Evolutionary conservation across 1,140 invertebrate species (phyloP).

Genomic region (Drosophila punjabiensis): DNA sequence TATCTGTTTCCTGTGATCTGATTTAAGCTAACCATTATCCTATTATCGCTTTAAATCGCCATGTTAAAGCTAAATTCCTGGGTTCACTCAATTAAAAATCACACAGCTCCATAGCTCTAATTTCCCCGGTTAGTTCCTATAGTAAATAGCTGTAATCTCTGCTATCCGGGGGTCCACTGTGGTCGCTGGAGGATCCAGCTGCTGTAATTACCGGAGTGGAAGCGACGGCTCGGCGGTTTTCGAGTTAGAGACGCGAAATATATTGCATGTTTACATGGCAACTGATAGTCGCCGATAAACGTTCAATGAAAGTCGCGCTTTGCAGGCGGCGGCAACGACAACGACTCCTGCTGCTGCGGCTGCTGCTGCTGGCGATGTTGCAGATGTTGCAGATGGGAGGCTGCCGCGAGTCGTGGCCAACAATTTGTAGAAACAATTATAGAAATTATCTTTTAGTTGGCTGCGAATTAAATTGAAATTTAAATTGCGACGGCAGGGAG

Average conservation of each 20-base stretch:
- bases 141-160: slow-evolving; percentile 16
- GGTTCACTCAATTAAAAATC: neutral
- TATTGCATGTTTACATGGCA: slow-evolving; percentile 84
- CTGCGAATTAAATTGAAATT: slow-evolving; percentile 82
- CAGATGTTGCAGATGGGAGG: slow-evolving; percentile 32
- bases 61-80: neutral
- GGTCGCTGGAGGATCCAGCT: slow-evolving; percentile 40
- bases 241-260: slow-evolving; percentile 72
- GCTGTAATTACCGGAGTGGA: slow-evolving; percentile 46
- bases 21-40: slow-evolving; percentile 13
- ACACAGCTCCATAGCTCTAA: neutral
- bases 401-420: slow-evolving; percentile 66
- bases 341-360: slow-evolving; percentile 13
- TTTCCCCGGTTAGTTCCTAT: neutral
- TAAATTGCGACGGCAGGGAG: slow-evolving; percentile 54
- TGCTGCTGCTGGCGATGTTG: slow-evolving; percentile 13
- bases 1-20: neutral
- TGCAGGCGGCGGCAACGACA: slow-evolving; percentile 14
- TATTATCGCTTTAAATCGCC: slow-evolving; percentile 23
- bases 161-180: slow-evolving; percentile 34
- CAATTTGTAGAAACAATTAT: slow-evolving; percentile 84
- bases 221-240: slow-evolving; percentile 22
- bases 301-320: slow-evolving; percentile 75
- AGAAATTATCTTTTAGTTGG: slow-evolving; percentile 80
- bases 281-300: slow-evolving; percentile 80